phyloP scores from a whole-genome alignment of 2,797 vertebrate genomes.

The Cyclopterus lumpus region DNA sequence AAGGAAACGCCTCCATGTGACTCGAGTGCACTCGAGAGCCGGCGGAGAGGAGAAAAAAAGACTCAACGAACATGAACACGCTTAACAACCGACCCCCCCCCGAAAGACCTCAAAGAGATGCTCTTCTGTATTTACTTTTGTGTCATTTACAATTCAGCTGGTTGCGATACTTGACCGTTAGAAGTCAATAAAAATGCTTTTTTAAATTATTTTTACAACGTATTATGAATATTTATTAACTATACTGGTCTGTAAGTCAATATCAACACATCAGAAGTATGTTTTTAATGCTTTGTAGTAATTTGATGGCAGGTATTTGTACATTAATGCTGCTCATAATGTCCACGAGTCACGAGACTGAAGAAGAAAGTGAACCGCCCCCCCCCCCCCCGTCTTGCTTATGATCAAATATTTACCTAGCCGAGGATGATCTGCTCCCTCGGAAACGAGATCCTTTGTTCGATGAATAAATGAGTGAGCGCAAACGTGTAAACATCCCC shows the following conservation, averaged over 20 bases:
- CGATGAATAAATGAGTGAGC: slow-evolving; percentile 56
- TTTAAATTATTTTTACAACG: too few species aligned
- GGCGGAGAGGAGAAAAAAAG: slow-evolving; percentile 44
- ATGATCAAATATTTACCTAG: slow-evolving; percentile 48
- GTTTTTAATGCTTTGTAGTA: too few species aligned
- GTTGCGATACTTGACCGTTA: too few species aligned
- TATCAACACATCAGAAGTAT: too few species aligned
- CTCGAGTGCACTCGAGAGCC: slow-evolving; percentile 54
- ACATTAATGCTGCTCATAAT: neutral
- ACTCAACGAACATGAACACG: slow-evolving; percentile 31
- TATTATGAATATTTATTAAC: too few species aligned
- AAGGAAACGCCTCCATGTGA: slow-evolving; percentile 23
- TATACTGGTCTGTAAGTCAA: too few species aligned
- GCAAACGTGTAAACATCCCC: slow-evolving; percentile 46
- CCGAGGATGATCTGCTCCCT: slow-evolving; percentile 37
- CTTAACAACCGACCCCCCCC: slow-evolving; percentile 35
- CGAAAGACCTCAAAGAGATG: slow-evolving; percentile 45
- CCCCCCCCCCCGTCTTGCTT: slow-evolving; percentile 6
- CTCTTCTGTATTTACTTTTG: too few species aligned
- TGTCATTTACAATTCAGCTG: too few species aligned
- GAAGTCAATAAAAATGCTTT: too few species aligned
- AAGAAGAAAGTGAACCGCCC: too few species aligned
- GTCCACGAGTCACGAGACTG: neutral
- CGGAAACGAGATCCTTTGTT: slow-evolving; percentile 44
- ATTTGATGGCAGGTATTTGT: too few species aligned